Base-by-base conservation (phyloP, 2,888 invertebrate genomes). In the Cremastobaeus sp. region DNA sequence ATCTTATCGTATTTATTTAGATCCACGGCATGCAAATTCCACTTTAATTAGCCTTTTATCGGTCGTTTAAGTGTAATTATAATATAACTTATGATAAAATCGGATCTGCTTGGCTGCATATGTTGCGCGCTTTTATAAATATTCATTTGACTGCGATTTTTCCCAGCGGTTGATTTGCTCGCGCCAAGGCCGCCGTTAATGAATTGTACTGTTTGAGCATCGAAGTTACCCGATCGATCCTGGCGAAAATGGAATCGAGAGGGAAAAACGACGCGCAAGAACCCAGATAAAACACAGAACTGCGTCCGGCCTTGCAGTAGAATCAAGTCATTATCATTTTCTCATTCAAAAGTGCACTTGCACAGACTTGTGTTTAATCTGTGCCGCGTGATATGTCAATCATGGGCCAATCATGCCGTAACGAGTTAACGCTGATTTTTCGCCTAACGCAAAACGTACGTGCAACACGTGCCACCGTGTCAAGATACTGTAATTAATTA, bases 81-180 rank as follows among this genome's bases (percentile, higher is more conserved):
- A 59, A 70, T 70, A 70, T 70, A 70, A 70, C 62, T 70, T 62
- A 62, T 70, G 69, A 70, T 70, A 59, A 70, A 60, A 70, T 70
- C 69, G 52, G 62, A 62, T 70, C 54, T 47, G 48, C 52, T 32
- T 15, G 35, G 45, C 30, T 69, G 59, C 69, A 37, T 59, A 60
- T 52, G 35, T 47, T 47, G 45, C 54, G 8, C 28, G 62, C 41
- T 70, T 70, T 70, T 70, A 70, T 70, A 70, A 70, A 70, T 70
- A 70, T 70, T 70, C 69, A 70, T 69, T 59, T 37, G 60, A 60
- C 37, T 60, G 54, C 60, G 60, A 69, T 69, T 69, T 69, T 59
- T 43, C 39, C 54, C 34, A 47, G 69, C 54, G 69, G 54, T 69
- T 45, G 69, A 69, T 69, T 54, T 45, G 69, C 54, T 30, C 30